Percentiles rank a stretch among this genome's conserved stretches.
These are phyloP conservation scores for Lycaena phlaeas DNA, from an alignment of 2,888 invertebrate genomes.

Conservation along the genomic window DNA sequence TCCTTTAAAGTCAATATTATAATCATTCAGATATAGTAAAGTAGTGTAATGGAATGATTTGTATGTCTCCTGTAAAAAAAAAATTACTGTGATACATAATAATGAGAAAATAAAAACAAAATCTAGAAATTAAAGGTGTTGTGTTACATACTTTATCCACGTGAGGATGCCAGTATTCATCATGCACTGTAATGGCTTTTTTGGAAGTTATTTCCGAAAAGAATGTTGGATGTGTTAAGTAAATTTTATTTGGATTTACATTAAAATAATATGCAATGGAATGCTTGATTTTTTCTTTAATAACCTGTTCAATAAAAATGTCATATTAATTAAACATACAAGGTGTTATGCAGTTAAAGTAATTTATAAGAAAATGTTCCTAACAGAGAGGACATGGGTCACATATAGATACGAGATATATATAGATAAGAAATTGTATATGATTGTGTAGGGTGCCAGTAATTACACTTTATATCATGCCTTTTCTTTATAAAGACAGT, in stretches of 20 bases:
- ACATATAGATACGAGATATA: too few species aligned
- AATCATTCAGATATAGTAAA: slow-evolving; percentile 84
- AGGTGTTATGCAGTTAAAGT: too few species aligned
- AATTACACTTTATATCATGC: too few species aligned
- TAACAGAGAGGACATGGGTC: too few species aligned
- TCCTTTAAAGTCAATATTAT: slow-evolving; percentile 83
- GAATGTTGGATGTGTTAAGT: slow-evolving; percentile 90
- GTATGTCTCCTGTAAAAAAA: slow-evolving; percentile 81
- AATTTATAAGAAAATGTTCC: too few species aligned
- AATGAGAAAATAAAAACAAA: too few species aligned
- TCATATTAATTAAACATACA: too few species aligned
- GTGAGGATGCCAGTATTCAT: slow-evolving; percentile 93
- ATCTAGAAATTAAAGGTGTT: too few species aligned
- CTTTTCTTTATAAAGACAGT: too few species aligned
- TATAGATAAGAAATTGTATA: too few species aligned
- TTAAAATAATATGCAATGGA: slow-evolving; percentile 84
- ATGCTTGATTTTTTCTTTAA: slow-evolving; percentile 84
- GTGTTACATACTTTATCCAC: slow-evolving; percentile 83
- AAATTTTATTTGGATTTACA: slow-evolving; percentile 76
- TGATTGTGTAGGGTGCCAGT: too few species aligned
- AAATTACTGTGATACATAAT: too few species aligned
- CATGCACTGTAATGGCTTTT: slow-evolving; percentile 82
- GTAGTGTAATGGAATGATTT: slow-evolving; percentile 91
- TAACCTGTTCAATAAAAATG: slow-evolving; percentile 63
- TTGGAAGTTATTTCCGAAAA: slow-evolving; percentile 84